Percentiles rank a stretch among this genome's conserved stretches.
phyloP scores from a whole-genome alignment of 2,113 vertebrate genomes.

The Heterotilapia buettikoferi region DNA sequence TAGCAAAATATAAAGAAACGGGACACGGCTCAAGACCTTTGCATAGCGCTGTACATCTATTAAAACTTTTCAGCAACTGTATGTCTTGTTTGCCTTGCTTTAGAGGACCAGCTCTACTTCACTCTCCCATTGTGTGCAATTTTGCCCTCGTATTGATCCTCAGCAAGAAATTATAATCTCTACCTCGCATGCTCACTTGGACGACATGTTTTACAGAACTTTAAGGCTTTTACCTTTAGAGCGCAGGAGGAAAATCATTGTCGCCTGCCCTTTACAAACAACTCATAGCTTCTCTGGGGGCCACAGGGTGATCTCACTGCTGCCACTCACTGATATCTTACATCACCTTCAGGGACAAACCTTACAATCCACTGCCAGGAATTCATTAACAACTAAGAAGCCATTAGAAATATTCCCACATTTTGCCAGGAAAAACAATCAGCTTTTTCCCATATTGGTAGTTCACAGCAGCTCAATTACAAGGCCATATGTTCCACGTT shows the following conservation, averaged over 20 bases:
- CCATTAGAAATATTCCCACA: not conserved
- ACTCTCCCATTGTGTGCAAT: not conserved
- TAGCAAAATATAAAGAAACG: not conserved
- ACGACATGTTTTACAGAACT: slow-evolving; percentile 6
- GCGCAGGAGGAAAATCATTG: slow-evolving; percentile 43
- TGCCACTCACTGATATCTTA: slow-evolving; percentile 14
- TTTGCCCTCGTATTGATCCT: not conserved
- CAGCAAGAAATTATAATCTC: not conserved
- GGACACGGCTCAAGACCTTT: not conserved
- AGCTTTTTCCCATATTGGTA: not conserved
- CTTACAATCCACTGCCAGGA: not conserved
- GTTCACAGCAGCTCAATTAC: not conserved
- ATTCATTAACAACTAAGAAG: not conserved
- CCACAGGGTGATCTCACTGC: not conserved
- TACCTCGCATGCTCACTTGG: not conserved
- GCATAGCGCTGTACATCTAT: not conserved
- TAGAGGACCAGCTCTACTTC: not conserved
- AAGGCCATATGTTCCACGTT: not conserved
- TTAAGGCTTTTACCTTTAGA: slow-evolving; percentile 33
- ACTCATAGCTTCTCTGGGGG: slow-evolving; percentile 15
- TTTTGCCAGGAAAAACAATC: not conserved
- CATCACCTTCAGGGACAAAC: not conserved
- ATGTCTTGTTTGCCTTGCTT: not conserved
- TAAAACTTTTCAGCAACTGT: not conserved
- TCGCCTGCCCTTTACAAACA: slow-evolving; percentile 39